These are phyloP conservation scores for Intellagama lesueurii DNA, from an alignment of 2,797 vertebrate species.

Conservation along the genomic window DNA sequence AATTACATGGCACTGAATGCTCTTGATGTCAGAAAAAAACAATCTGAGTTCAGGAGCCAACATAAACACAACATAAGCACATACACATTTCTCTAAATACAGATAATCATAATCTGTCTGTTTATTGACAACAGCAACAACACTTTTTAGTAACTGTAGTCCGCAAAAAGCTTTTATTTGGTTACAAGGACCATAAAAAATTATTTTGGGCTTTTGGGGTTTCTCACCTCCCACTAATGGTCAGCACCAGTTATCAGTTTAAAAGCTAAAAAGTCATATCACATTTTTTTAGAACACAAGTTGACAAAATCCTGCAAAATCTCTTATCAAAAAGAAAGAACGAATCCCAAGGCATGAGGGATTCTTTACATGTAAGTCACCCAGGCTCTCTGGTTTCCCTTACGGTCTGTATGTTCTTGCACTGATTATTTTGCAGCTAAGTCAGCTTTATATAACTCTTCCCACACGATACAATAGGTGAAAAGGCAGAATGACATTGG, in stretches of 20 bases:
- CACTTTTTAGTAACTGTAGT: not conserved
- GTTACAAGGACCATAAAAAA: not conserved
- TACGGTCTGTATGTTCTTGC: not conserved
- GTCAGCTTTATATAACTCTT: not conserved
- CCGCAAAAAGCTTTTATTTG: not conserved
- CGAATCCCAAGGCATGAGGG: not conserved
- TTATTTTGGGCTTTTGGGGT: rapidly evolving
- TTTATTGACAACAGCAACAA: not conserved
- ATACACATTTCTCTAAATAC: not conserved
- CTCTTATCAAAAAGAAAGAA: slow-evolving; percentile 1
- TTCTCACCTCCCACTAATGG: not conserved
- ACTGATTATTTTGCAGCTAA: not conserved
- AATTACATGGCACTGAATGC: rapidly evolving
- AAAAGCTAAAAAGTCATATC: not conserved
- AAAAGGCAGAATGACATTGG: slow-evolving; percentile 37
- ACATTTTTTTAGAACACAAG: not conserved
- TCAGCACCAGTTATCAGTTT: not conserved
- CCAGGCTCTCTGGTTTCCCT: slow-evolving; percentile 33
- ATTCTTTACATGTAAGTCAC: slow-evolving; percentile 31
- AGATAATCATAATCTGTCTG: not conserved
- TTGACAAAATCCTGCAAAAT: not conserved
- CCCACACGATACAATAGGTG: slow-evolving; percentile 6
- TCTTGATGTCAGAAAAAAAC: not conserved
- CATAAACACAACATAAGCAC: not conserved
- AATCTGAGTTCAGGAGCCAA: not conserved